A percentile compares a stretch with the other conserved stretches of the same genome.
phyloP scores from a whole-genome alignment of 2,888 invertebrate genomes.

The Nasonia oneida region DNA sequence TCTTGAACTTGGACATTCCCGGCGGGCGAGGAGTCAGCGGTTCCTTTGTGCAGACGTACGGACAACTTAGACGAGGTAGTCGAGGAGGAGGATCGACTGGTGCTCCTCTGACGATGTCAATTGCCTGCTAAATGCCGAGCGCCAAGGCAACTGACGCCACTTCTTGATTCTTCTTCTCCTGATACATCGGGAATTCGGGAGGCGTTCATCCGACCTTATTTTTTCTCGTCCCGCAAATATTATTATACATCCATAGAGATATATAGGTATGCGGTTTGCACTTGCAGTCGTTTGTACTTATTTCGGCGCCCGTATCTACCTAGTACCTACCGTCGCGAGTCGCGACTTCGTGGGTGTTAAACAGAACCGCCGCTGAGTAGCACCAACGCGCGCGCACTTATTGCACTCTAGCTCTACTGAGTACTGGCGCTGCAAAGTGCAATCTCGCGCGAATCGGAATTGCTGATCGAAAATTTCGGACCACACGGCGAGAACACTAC shows the following conservation, averaged over 20 bases:
- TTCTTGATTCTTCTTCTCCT: neutral
- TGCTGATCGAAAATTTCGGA: neutral
- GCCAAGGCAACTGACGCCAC: neutral
- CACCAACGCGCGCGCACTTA: no score
- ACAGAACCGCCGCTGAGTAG: no score
- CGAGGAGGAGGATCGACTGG: neutral
- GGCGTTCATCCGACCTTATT: neutral
- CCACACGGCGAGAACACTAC: neutral
- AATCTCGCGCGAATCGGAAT: neutral
- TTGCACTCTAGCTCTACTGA: no score
- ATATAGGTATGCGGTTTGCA: no score
- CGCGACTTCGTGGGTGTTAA: no score
- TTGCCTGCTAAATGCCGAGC: conserved; percentile 20
- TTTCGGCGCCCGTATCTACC: no score
- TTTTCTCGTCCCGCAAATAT: neutral
- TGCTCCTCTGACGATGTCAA: neutral
- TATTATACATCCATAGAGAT: neutral
- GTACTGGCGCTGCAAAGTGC: neutral
- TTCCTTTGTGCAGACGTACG: neutral
- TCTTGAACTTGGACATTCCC: conserved; percentile 57
- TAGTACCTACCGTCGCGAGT: no score
- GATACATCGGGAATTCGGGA: conserved; percentile 25
- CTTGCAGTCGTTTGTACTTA: no score
- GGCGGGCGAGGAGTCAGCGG: neutral
- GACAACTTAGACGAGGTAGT: neutral